These are phyloP conservation scores for Tenthredo notha DNA, from an alignment of 2,888 invertebrate genomes.

Conservation along the genomic window DNA sequence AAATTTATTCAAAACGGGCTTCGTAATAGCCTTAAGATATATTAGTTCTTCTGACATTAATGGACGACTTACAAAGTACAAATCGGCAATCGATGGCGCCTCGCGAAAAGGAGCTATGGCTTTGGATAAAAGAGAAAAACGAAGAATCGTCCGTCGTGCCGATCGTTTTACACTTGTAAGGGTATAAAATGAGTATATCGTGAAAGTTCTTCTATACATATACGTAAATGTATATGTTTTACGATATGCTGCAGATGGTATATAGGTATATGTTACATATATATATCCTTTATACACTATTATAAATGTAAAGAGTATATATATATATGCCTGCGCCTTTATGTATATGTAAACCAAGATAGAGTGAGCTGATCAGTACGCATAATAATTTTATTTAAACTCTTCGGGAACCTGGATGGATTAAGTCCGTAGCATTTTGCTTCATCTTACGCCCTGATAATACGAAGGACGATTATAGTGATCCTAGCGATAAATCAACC, in stretches of 20 bases:
- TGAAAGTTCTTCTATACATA: background rate
- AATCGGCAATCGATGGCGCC: slow-evolving; percentile 55
- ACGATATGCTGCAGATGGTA: background rate
- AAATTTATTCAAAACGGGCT: slow-evolving; percentile 43
- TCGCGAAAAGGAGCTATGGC: slow-evolving; percentile 2
- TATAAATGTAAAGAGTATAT: background rate
- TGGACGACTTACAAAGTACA: slow-evolving; percentile 54
- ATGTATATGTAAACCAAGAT: slow-evolving; percentile 33
- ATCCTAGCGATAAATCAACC: slow-evolving; percentile 52
- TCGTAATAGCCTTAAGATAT: background rate
- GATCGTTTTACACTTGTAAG: background rate
- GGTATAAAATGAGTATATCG: background rate
- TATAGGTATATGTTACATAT: no score
- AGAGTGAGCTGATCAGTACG: slow-evolving; percentile 40
- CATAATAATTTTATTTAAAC: slow-evolving; percentile 24
- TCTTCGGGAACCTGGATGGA: background rate
- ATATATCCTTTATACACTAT: background rate
- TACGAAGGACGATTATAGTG: background rate
- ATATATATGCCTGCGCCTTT: background rate
- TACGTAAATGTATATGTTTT: background rate
- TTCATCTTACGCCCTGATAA: slow-evolving; percentile 9
- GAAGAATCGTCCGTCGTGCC: background rate
- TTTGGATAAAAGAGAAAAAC: background rate
- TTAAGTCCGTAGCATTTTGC: background rate
- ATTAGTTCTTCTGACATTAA: slow-evolving; percentile 44